Base-by-base conservation (phyloP, 2,113 vertebrate genomes). In the Edolisoma coerulescens region DNA sequence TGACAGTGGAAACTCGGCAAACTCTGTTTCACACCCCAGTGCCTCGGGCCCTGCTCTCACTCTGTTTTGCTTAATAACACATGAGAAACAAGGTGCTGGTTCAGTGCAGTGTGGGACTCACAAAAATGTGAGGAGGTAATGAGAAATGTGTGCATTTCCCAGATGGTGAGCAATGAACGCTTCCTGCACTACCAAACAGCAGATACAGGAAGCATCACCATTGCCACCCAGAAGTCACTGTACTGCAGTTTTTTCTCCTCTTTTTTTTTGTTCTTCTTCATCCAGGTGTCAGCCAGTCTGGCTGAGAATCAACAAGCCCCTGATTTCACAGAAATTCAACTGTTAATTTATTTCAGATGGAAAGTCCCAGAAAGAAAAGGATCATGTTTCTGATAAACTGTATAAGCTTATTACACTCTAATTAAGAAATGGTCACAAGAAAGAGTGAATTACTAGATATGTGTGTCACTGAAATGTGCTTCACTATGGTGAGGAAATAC, bases 141-240 rank as follows among this genome's bases (percentile, higher is more conserved):
- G 52, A 97, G 93, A 94, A 95, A 82, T 75, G 17, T 32, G 19
- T 18, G 37, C 1, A 0, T 97, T 96, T 97, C 89, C 95, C 94
- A 98, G 95, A 95, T 65, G 30, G 65, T 67, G 82, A 32, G 10
- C 33, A 21, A 63, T 69, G 50, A 97, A 69, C 47, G n/a, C 65
- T 98, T 98, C 98, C 98, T 97, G 98, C 39, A 1, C 90, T 96
- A 61, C 76, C 18, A 11, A 94, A 35, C 63, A 96, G 88, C 93
- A 97, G 89, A 96, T 37, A 98, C 97, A 98, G 97, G 97, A 98
- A 98, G 96, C 94, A 96, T 42, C 87, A 87, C 57, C 53, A 78
- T 54, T 54, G 14, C 80, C 84, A 71, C 82, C 57, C 69, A 96
- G 95, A 97, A 97, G 19, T 73, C 80, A 57, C 89, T 84, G 71